Percentiles rank a stretch among this genome's conserved stretches.
Conservation (phyloP, 2,888 invertebrate species). For the Pecten maximus region DNA sequence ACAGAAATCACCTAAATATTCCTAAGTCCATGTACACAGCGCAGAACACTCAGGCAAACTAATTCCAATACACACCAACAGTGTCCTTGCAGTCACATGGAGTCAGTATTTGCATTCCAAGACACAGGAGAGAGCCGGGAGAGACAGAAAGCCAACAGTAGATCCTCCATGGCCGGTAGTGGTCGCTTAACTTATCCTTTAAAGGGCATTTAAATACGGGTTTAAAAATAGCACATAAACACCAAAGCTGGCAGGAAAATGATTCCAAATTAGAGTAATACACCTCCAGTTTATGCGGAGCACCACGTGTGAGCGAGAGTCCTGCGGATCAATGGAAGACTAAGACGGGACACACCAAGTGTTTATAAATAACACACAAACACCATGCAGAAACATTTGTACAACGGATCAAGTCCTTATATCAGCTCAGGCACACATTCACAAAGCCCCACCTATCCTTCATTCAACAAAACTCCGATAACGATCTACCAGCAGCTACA, state of each 20-base stretch:
- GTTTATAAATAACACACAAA: conserved; percentile 23
- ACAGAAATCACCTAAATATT: neutral
- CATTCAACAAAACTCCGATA: conserved; percentile 17
- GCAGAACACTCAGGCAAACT: neutral
- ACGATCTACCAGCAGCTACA: neutral
- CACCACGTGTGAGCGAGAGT: neutral
- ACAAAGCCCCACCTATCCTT: conserved; percentile 1
- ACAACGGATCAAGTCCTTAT: neutral
- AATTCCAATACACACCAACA: neutral
- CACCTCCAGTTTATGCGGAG: neutral
- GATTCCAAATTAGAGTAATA: conserved; percentile 7
- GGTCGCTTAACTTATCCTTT: neutral
- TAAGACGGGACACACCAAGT: neutral
- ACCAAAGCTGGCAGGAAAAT: neutral
- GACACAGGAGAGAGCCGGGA: neutral
- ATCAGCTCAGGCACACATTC: neutral
- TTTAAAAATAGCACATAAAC: conserved; percentile 30
- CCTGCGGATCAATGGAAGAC: neutral
- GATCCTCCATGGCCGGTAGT: neutral
- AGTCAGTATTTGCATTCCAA: neutral
- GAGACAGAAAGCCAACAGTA: neutral
- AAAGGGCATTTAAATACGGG: neutral
- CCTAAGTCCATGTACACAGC: neutral
- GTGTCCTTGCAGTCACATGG: conserved; percentile 6
- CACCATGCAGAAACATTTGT: conserved; percentile 8